phyloP scores from a whole-genome alignment of 2,888 invertebrate genomes.

The Acrocyrtus sp. region DNA sequence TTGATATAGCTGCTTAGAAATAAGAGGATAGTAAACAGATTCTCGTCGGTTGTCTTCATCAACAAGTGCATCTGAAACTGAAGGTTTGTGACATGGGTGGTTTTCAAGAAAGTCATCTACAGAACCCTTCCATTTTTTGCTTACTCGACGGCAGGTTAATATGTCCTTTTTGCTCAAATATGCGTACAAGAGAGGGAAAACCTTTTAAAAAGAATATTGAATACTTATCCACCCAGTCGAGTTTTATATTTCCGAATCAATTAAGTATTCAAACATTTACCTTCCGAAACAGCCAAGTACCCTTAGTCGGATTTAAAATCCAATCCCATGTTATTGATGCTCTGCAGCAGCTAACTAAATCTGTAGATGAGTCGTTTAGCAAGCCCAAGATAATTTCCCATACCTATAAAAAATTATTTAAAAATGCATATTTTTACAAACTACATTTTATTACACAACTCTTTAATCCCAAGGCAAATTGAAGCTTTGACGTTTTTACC shows the following conservation, averaged over 20 bases:
- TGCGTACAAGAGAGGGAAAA: slow-evolving; percentile 3
- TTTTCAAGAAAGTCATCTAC: slow-evolving; percentile 18
- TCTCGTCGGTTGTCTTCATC: slow-evolving; percentile 10
- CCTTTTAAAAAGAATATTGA: too few species aligned
- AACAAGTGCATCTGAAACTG: neutral
- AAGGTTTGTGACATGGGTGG: slow-evolving; percentile 20
- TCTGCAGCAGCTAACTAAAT: slow-evolving; percentile 4
- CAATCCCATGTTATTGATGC: neutral
- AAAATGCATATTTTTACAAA: too few species aligned
- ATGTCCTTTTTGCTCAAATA: slow-evolving; percentile 16
- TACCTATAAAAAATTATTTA: slow-evolving; percentile 1
- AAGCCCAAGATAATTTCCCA: slow-evolving; percentile 16
- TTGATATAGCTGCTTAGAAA: slow-evolving; percentile 14
- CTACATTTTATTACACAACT: too few species aligned
- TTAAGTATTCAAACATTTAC: neutral
- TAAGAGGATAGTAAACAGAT: slow-evolving; percentile 23
- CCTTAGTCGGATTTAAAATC: neutral
- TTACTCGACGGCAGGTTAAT: slow-evolving; percentile 7
- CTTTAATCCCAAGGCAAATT: neutral
- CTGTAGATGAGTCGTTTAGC: neutral
- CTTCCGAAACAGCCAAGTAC: slow-evolving; percentile 11
- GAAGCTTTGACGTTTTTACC: slow-evolving; percentile 9
- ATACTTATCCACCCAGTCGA: too few species aligned
- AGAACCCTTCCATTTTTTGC: neutral
- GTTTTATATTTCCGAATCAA: too few species aligned